phyloP scores from a whole-genome alignment of 2,113 vertebrate genomes.

The Struthio camelus region DNA sequence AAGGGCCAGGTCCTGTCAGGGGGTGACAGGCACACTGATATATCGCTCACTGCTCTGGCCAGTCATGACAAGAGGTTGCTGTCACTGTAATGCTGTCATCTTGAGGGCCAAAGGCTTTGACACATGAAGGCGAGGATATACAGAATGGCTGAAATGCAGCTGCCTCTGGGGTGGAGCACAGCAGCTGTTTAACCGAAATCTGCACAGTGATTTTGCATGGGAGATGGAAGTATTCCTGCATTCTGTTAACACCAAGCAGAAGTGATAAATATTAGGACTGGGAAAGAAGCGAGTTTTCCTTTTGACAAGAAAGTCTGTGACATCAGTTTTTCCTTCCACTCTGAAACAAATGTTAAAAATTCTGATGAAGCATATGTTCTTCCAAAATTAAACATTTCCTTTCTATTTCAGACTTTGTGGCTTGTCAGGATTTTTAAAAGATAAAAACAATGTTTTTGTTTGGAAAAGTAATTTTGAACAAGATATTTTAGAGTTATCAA shows the following conservation, averaged over 20 bases:
- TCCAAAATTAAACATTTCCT: constrained; percentile 61
- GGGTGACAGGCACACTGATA: neutral
- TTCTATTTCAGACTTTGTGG: constrained; percentile 58
- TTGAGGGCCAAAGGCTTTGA: neutral
- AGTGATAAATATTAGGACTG: constrained; percentile 19
- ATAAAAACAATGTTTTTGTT: neutral
- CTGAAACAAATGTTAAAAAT: neutral
- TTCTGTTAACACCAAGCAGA: neutral
- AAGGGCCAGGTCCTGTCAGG: neutral
- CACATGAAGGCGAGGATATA: fast-evolving
- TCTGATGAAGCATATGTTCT: constrained; percentile 54
- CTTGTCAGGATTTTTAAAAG: constrained; percentile 35
- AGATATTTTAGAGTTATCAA: neutral
- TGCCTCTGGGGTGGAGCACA: neutral
- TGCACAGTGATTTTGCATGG: neutral
- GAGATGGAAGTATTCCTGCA: neutral
- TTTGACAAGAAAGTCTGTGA: neutral
- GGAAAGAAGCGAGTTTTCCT: neutral
- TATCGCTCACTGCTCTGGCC: constrained; percentile 4
- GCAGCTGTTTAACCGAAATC: neutral
- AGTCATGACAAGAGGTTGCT: neutral
- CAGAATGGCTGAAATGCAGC: neutral
- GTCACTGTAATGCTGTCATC: neutral
- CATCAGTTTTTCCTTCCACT: constrained; percentile 14
- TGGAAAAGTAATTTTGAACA: neutral